Evolutionary conservation across 2,888 invertebrate genomes (phyloP).

Genomic region (Agrochola lota): DNA sequence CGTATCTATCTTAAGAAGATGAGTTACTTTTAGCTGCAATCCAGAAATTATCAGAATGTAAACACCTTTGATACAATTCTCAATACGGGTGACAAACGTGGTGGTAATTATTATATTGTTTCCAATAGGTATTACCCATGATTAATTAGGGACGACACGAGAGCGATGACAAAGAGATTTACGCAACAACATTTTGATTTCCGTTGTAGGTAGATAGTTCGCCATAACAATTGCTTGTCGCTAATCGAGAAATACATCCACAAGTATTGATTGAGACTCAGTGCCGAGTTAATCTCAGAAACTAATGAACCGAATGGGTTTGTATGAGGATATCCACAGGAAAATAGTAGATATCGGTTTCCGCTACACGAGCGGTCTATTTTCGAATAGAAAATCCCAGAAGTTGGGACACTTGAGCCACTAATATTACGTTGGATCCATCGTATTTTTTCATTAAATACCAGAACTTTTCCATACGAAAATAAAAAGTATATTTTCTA

Average conservation of each 20-base stretch:
- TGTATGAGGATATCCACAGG: not conserved
- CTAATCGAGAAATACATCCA: not conserved
- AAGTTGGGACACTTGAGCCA: not conserved
- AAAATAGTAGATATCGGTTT: not conserved
- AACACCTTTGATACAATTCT: not conserved
- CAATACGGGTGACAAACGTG: not conserved
- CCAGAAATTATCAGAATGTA: not conserved
- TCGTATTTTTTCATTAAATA: constrained; percentile 20
- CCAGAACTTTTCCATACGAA: constrained; percentile 13
- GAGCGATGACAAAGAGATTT: not conserved
- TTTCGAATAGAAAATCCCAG: constrained; percentile 1
- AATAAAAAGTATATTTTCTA: constrained; percentile 18
- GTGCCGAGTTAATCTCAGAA: not conserved
- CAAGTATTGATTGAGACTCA: constrained; percentile 7
- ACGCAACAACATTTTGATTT: not conserved
- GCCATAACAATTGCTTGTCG: not conserved
- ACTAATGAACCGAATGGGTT: not conserved
- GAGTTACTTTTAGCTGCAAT: not conserved
- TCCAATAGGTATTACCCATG: not conserved
- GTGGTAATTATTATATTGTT: not conserved
- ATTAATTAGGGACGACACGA: not conserved
- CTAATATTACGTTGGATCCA: not conserved
- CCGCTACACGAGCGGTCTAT: not conserved
- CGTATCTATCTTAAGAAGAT: too few relatives aligned
- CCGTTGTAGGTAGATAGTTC: not conserved